Evolutionary conservation across 2,888 invertebrate genomes (phyloP), one percentile per base, ranked within the genome.

Genomic region (Argyra leucocephala): DNA sequence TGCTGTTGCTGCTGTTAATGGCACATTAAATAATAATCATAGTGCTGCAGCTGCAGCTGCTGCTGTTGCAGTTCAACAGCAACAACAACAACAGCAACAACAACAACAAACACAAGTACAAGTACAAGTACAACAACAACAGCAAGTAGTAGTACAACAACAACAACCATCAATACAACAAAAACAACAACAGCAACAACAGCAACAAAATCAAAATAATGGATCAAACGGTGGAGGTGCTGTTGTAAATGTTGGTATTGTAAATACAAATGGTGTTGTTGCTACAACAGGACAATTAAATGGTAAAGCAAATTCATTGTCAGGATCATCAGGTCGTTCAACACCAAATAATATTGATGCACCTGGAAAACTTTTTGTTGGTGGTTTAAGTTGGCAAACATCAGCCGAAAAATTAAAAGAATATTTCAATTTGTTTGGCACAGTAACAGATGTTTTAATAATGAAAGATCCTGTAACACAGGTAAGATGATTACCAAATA

Each of bases 381-480:
- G 93, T 5, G 94, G 94, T 0, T 86, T 94, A 68, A 93, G 93
- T 78, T 94, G 93, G 93, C 93, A 93, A 81, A 94, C 94, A 22
- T 91, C 92, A 75, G 89, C 91, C 65, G 93, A 94, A 79, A 94
- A 93, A 79, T 85, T 94, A n/a, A 83, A 91, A 73, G 93, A 93
- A 74, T 94, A 94, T 80, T 94, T 94, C 73, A 90, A 91, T 66
- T 91, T 93, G 89, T 94, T 93, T 74, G 94, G 94, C 66, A 88
- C 89, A 6, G 93, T 94, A 70, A 90, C 92, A 37, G 93, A 94
- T 78, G 93, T 94, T 66, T 86, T 93, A 69, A 93, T 94, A 74
- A 93, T 94, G 93, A 93, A 93, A 82, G 93, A 94, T 80, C 93
- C 93, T 1, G 89, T 93, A 57, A 93, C 93, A 70, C 93, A 93